Evolutionary conservation across 2,113 vertebrate genomes (phyloP).

Genomic region (Etheostoma cragini): DNA sequence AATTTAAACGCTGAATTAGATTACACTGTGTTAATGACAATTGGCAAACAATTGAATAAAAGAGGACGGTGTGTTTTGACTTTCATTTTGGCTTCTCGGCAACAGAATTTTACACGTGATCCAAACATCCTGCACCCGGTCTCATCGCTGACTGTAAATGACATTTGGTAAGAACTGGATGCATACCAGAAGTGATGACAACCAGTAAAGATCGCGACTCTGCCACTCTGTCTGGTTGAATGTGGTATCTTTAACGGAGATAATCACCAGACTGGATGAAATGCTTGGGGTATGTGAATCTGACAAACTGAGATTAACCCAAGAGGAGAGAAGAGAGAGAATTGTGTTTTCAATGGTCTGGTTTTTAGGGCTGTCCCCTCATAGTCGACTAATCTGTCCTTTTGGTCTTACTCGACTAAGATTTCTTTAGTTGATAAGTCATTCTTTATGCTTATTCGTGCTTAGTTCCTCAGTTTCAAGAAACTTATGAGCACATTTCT

Average conservation of each 20-base stretch:
- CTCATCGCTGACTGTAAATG: conserved; percentile 13
- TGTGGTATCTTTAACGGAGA: background rate
- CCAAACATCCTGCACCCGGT: conserved; percentile 24
- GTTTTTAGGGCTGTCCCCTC: too few relatives aligned
- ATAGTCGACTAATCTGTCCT: too few relatives aligned
- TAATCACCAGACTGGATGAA: background rate
- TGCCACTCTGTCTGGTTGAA: conserved; percentile 11
- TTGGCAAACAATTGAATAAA: conserved; percentile 65
- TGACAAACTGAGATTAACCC: background rate
- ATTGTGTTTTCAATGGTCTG: background rate
- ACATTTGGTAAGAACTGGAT: conserved; percentile 36
- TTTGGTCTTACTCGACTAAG: too few relatives aligned
- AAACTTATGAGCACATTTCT: too few relatives aligned
- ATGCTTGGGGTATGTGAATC: background rate
- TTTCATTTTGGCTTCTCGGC: conserved; percentile 68
- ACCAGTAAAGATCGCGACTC: conserved; percentile 1
- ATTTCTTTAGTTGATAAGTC: too few relatives aligned
- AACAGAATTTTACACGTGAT: conserved; percentile 46
- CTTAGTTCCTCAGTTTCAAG: too few relatives aligned
- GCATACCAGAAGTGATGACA: conserved; percentile 17
- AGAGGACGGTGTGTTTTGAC: conserved; percentile 32
- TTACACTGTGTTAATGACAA: conserved; percentile 65
- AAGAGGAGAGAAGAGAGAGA: background rate
- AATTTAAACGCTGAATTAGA: conserved; percentile 63
- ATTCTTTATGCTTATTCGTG: too few relatives aligned